Percentiles rank a stretch among this genome's conserved stretches.
Evolutionary conservation across 2,888 invertebrate species (phyloP).

Genomic region (Achlya flavicornis): DNA sequence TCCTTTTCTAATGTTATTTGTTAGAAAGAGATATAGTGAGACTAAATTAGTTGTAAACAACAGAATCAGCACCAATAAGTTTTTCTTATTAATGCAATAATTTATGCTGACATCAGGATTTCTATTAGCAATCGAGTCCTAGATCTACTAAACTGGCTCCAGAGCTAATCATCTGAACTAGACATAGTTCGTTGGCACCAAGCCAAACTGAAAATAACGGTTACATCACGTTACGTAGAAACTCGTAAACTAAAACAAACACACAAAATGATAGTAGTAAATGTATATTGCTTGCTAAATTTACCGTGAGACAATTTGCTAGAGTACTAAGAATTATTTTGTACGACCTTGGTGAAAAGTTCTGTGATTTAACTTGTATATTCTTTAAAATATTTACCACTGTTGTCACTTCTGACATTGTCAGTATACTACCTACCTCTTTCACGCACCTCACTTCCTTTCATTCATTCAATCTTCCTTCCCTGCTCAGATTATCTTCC

Average conservation of each 20-base stretch:
- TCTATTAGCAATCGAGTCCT: background rate
- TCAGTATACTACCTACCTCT: too few relatives aligned
- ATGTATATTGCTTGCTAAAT: slow-evolving; percentile 23
- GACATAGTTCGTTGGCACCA: slow-evolving; percentile 31
- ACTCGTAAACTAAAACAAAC: slow-evolving; percentile 25
- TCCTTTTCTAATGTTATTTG: too few relatives aligned
- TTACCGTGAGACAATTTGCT: background rate
- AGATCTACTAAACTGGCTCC: slow-evolving; percentile 14
- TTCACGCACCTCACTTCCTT: too few relatives aligned
- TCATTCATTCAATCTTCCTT: too few relatives aligned
- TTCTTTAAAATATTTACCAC: too few relatives aligned
- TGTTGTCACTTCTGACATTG: too few relatives aligned
- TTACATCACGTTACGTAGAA: slow-evolving; percentile 37
- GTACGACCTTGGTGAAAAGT: background rate
- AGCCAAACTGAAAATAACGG: slow-evolving; percentile 36
- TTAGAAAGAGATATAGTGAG: too few relatives aligned
- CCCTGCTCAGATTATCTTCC: too few relatives aligned
- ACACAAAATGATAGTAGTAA: slow-evolving; percentile 25
- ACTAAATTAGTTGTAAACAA: too few relatives aligned
- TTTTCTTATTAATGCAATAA: too few relatives aligned
- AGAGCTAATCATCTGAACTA: slow-evolving; percentile 20
- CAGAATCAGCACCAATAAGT: too few relatives aligned
- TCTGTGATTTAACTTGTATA: too few relatives aligned
- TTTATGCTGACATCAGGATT: background rate
- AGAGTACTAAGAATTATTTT: background rate